Evolutionary conservation across 2,888 invertebrate genomes (phyloP).

Genomic region (Abscondita cerata): DNA sequence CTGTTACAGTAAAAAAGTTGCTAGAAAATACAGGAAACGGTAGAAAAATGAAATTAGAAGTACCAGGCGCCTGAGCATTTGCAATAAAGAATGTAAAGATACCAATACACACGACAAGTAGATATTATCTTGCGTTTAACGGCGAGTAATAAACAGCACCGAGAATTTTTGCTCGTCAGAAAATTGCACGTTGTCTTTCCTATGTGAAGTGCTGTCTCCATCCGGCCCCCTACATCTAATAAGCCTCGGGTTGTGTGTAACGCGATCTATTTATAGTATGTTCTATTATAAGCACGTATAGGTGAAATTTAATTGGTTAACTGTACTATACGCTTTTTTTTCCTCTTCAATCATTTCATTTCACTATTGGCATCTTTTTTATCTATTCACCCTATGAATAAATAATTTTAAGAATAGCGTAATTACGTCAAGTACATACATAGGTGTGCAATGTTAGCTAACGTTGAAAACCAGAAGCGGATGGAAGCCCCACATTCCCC

Average conservation of each 20-base stretch:
- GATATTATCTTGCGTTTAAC: constrained; percentile 36
- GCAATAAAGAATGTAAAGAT: constrained; percentile 34
- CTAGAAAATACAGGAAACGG: constrained; percentile 20
- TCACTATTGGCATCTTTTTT: constrained; percentile 2
- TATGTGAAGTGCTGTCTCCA: constrained; percentile 37
- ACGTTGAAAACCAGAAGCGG: constrained; percentile 29
- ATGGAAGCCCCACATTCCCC: constrained; percentile 33
- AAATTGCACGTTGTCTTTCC: constrained; percentile 36
- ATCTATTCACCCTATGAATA: not conserved
- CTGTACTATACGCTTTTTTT: constrained; percentile 26
- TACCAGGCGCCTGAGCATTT: constrained; percentile 34
- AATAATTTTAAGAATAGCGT: not conserved
- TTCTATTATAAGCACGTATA: constrained; percentile 28
- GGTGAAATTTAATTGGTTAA: constrained; percentile 36
- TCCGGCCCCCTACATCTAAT: constrained; percentile 30
- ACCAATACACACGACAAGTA: constrained; percentile 35
- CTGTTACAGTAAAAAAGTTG: constrained; percentile 2
- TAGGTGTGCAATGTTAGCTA: constrained; percentile 12
- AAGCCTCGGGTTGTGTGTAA: constrained; percentile 32
- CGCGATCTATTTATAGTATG: constrained; percentile 36
- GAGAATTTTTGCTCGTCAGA: constrained; percentile 34
- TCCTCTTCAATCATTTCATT: not conserved
- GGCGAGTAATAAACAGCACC: constrained; percentile 35
- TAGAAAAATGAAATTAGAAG: constrained; percentile 27
- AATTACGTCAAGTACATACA: constrained; percentile 6